Evolutionary conservation across 2,797 vertebrate genomes (phyloP).

Genomic region (Staurois parvus): DNA sequence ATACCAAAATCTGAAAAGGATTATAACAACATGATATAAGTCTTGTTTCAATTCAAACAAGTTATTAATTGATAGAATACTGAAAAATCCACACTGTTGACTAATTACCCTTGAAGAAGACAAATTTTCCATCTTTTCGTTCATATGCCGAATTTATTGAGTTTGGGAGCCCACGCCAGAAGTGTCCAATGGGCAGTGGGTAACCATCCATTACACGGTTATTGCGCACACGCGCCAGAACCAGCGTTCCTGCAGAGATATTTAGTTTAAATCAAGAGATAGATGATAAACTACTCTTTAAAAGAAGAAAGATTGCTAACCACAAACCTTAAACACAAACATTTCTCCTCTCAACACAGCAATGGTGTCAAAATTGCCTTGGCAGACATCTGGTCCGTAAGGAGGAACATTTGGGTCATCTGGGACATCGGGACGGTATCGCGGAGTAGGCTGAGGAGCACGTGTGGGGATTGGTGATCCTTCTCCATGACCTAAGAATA

Average conservation of each 20-base stretch:
- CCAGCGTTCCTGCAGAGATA: constrained; percentile 85
- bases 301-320: not conserved
- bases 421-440: constrained; percentile 60
- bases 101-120: constrained; percentile 90
- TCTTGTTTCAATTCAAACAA: too few relatives aligned
- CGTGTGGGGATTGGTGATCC: constrained; percentile 66
- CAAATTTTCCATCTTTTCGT: constrained; percentile 87
- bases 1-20: not conserved
- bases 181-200: constrained; percentile 87
- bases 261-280: not conserved
- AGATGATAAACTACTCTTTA: not conserved
- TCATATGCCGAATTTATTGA: constrained; percentile 90
- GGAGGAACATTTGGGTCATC: constrained; percentile 72
- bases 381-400: constrained; percentile 86
- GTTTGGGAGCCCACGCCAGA: constrained; percentile 87
- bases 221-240: constrained; percentile 90
- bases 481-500: constrained; percentile 64
- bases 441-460: constrained; percentile 67
- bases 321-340: constrained; percentile 92
- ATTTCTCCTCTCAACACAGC: constrained; percentile 89
- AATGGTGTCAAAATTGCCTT: constrained; percentile 91
- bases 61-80: too few relatives aligned
- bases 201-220: constrained; percentile 87
- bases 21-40: too few relatives aligned
- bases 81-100: not conserved